Percentiles rank a stretch among this genome's conserved stretches.
phyloP scores from a whole-genome alignment of 2,113 vertebrate species.

The Athene noctua region DNA sequence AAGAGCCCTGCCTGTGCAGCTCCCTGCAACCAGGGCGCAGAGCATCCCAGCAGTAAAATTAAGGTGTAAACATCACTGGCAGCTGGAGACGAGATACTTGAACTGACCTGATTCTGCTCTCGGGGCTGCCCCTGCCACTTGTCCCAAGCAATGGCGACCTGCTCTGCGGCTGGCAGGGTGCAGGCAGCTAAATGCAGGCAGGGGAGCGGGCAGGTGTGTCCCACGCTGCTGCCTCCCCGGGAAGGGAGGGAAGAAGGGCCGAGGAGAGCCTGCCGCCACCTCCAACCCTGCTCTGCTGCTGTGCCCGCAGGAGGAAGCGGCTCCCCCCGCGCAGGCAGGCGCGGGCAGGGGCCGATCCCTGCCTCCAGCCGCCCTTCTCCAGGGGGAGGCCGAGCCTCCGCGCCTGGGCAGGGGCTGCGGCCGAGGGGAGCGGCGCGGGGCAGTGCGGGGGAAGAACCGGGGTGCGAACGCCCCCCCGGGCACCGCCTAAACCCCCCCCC shows the following conservation, averaged over 20 bases:
- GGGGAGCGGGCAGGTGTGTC: not conserved
- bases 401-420: not conserved
- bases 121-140: not conserved
- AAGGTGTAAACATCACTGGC: accelerated
- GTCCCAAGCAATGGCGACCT: not conserved
- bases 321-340: not conserved
- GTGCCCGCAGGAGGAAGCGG: not conserved
- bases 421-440: not conserved
- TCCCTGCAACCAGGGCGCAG: not conserved
- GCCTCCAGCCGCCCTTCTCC: not conserved
- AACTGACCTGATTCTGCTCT: not conserved
- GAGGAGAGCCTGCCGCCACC: no score
- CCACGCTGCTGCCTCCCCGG: not conserved
- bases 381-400: not conserved
- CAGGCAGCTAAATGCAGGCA: not conserved
- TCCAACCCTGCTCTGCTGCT: not conserved
- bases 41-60: not conserved
- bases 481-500: no score
- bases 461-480: not conserved
- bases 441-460: not conserved
- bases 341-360: not conserved
- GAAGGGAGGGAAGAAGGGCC: not conserved
- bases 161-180: not conserved
- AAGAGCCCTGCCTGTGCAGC: not conserved
- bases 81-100: no score